These are phyloP conservation scores for Progne subis DNA, from an alignment of 2,113 vertebrate species.

Conservation along the genomic window DNA sequence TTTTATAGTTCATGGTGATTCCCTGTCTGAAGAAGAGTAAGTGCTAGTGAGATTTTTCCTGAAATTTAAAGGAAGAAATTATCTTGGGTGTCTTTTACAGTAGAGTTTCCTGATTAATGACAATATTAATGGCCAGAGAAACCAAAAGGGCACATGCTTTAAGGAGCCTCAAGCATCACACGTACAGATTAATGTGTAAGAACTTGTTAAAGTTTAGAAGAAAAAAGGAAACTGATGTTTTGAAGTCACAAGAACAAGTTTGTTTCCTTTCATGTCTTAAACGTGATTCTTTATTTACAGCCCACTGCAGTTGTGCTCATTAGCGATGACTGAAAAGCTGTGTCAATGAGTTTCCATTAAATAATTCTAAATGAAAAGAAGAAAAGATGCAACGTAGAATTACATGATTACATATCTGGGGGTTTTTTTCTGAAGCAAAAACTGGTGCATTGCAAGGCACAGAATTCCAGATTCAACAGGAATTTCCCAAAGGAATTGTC, in stretches of 20 bases:
- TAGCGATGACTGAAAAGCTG: not conserved
- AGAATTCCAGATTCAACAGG: not conserved
- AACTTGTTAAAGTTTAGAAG: not conserved
- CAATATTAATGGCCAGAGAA: not conserved
- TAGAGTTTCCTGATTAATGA: not conserved
- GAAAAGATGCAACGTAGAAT: not conserved
- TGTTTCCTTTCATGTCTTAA: not conserved
- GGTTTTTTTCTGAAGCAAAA: not conserved
- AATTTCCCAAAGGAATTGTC: not conserved
- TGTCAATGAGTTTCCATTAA: not conserved
- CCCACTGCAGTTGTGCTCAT: not conserved
- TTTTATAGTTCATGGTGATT: not conserved
- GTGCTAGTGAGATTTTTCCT: not conserved
- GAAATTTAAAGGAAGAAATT: not conserved
- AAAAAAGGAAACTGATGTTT: not conserved
- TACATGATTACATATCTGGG: not conserved
- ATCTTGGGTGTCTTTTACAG: not conserved
- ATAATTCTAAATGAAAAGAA: not conserved
- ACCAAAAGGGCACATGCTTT: not conserved
- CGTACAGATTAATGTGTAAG: fast-evolving
- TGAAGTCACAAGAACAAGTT: not conserved
- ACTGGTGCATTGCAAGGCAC: not conserved
- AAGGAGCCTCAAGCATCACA: not conserved
- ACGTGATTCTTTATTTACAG: not conserved
- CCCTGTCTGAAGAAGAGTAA: not conserved